Conservation (phyloP, 2,797 vertebrate species). For the Sciurus vulgaris region DNA sequence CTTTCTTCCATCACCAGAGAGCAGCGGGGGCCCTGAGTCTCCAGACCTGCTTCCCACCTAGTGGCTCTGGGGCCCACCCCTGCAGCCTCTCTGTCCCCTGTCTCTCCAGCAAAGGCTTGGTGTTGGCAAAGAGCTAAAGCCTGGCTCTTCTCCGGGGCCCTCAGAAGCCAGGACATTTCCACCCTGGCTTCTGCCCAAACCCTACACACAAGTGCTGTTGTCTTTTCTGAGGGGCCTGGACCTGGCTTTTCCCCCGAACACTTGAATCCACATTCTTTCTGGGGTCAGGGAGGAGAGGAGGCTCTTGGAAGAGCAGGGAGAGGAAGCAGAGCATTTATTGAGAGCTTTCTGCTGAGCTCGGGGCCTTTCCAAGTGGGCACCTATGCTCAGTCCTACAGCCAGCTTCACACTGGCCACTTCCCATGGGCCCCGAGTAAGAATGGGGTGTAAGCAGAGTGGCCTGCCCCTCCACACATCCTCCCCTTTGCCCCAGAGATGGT, state of each 20-base stretch:
- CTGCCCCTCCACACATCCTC: not conserved
- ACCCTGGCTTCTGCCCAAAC: constrained; percentile 75
- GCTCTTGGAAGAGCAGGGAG: constrained; percentile 18
- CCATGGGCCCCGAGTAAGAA: not conserved
- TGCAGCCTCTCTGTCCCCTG: not conserved
- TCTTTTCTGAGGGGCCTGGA: constrained; percentile 59
- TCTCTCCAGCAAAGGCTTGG: not conserved
- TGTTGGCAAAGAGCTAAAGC: constrained; percentile 1
- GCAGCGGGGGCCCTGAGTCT: not conserved
- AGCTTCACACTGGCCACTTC: not conserved
- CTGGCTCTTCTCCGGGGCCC: constrained; percentile 59
- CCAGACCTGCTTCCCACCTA: not conserved
- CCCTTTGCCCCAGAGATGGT: not conserved
- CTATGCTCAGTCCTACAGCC: not conserved
- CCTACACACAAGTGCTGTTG: constrained; percentile 76
- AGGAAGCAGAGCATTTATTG: not conserved
- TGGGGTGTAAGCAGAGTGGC: not conserved
- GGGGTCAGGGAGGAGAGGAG: not conserved
- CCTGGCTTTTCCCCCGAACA: constrained; percentile 57
- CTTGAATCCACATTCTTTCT: constrained; percentile 62
- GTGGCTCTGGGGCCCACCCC: not conserved
- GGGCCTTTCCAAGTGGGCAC: not conserved
- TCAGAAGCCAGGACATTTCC: constrained; percentile 74
- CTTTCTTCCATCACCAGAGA: not conserved
- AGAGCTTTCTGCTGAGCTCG: not conserved